Percentiles rank a stretch among this genome's conserved stretches.
These are phyloP conservation scores for Sceloporus undulatus DNA, from an alignment of 2,113 vertebrate species.

Conservation along the genomic window DNA sequence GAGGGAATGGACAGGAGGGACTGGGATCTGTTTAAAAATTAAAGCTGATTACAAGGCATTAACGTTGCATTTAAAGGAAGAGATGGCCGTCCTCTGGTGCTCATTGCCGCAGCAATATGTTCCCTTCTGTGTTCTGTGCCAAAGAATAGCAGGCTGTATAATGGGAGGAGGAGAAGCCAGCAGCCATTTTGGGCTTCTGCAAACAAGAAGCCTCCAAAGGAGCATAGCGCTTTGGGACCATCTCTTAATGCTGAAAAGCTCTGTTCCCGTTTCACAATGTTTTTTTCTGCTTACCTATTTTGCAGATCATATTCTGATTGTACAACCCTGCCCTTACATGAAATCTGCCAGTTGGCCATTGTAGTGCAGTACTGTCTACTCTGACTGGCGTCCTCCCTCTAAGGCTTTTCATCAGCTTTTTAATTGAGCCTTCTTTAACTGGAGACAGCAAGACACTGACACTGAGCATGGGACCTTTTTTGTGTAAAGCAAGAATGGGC, in stretches of 20 bases:
- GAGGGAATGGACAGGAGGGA: constrained; percentile 65
- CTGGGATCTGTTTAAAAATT: constrained; percentile 76
- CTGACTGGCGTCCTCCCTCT: neutral
- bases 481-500: too few relatives aligned
- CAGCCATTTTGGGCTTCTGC: neutral
- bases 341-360: too few relatives aligned
- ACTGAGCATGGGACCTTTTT: too few relatives aligned
- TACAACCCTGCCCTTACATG: neutral
- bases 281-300: neutral
- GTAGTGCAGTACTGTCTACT: too few relatives aligned
- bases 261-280: too few relatives aligned
- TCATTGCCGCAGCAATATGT: constrained; percentile 47
- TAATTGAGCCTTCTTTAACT: too few relatives aligned
- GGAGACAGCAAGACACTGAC: too few relatives aligned
- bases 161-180: neutral
- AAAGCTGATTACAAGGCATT: constrained; percentile 79
- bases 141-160: neutral
- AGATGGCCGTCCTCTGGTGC: constrained; percentile 56
- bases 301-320: neutral
- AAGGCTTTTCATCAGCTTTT: too few relatives aligned
- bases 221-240: neutral
- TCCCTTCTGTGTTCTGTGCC: constrained; percentile 52
- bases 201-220: neutral
- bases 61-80: constrained; percentile 66
- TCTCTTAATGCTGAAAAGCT: neutral